phyloP scores from a whole-genome alignment of 2,888 invertebrate genomes.

The Balanococcus diminutus region DNA sequence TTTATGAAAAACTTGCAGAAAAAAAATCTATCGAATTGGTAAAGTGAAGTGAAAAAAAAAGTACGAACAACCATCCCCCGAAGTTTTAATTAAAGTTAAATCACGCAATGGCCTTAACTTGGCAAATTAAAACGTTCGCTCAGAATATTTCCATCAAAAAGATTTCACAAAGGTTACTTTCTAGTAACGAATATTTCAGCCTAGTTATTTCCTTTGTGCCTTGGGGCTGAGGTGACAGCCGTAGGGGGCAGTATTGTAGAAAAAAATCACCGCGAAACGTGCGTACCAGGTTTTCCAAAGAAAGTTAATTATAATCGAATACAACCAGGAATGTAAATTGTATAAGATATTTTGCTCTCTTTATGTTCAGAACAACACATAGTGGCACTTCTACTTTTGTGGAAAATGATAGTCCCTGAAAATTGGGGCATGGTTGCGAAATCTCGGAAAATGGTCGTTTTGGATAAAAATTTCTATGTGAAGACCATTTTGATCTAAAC shows the following conservation, averaged over 20 bases:
- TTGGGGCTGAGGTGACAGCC: not conserved
- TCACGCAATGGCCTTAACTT: conserved; percentile 3
- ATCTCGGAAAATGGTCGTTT: no score
- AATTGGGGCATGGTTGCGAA: no score
- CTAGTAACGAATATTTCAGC: conserved; percentile 8
- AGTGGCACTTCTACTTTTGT: no score
- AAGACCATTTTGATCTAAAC: no score
- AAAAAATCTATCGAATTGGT: not conserved
- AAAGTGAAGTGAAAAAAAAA: not conserved
- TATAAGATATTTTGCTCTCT: not conserved
- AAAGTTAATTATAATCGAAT: not conserved
- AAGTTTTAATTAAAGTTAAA: conserved; percentile 32
- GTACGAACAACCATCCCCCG: conserved; percentile 9
- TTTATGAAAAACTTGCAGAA: not conserved
- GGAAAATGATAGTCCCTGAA: no score
- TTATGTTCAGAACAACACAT: no score
- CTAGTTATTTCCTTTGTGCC: conserved; percentile 1
- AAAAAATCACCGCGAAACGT: not conserved
- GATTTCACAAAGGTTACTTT: conserved; percentile 24
- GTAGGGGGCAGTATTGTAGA: not conserved
- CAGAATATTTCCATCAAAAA: not conserved
- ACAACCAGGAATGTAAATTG: not conserved
- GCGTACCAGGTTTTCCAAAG: not conserved
- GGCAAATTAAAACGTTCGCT: conserved; percentile 25
- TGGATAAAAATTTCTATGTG: no score